Conservation (phyloP, 2,113 vertebrate genomes). For the Callochromis pleurospilus region DNA sequence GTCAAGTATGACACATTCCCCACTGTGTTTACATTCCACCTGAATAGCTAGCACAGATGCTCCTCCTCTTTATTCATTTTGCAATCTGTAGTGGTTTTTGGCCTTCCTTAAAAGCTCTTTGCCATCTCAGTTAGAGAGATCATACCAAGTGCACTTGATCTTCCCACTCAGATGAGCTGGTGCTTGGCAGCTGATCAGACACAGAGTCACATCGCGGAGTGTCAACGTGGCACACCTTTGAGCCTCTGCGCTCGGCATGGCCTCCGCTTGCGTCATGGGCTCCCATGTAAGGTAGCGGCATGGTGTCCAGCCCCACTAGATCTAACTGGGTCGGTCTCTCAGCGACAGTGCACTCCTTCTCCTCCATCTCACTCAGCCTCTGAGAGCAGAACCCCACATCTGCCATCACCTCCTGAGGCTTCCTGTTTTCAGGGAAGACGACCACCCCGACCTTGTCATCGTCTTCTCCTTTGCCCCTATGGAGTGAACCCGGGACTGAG, state of each 20-base stretch:
- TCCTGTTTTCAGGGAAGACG: conserved; percentile 50
- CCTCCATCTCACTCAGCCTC: conserved; percentile 10
- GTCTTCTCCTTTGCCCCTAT: conserved; percentile 47
- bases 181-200: conserved; percentile 76
- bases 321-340: conserved; percentile 78
- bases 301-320: conserved; percentile 66
- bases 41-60: not conserved
- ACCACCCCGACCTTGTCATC: not conserved
- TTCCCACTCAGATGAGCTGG: conserved; percentile 86
- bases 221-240: conserved; percentile 51
- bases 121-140: conserved; percentile 9
- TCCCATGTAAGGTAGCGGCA: conserved; percentile 51
- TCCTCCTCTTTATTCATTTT: not conserved
- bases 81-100: conserved; percentile 40
- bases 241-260: conserved; percentile 19
- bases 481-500: conserved; percentile 59
- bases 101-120: not conserved
- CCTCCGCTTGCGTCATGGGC: conserved; percentile 52
- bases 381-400: conserved; percentile 32
- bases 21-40: conserved; percentile 14
- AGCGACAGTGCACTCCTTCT: conserved; percentile 28
- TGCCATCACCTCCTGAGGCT: conserved; percentile 70
- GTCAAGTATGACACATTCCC: not conserved
- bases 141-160: conserved; percentile 90
- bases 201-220: conserved; percentile 72